These are phyloP conservation scores for Thera britannica DNA, from an alignment of 2,888 invertebrate species.

Conservation along the genomic window DNA sequence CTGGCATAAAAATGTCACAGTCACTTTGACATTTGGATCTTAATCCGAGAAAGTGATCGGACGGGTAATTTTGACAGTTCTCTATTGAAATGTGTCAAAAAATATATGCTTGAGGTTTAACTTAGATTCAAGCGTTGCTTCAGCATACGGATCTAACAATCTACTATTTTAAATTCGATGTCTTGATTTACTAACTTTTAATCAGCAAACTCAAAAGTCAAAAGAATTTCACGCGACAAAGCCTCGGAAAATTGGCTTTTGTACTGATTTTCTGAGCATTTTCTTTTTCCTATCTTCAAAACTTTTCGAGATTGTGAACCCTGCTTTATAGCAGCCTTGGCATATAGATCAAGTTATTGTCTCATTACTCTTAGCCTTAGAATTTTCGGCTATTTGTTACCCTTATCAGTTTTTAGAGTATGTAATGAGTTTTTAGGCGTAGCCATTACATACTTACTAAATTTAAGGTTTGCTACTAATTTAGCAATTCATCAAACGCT, in stretches of 20 bases:
- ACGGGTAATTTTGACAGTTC: slow-evolving; percentile 23
- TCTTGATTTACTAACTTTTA: too few relatives aligned
- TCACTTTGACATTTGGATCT: slow-evolving; percentile 76
- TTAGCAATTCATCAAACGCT: too few relatives aligned
- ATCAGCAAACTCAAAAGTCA: too few relatives aligned
- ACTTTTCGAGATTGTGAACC: slow-evolving; percentile 6
- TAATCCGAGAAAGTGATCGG: slow-evolving; percentile 82
- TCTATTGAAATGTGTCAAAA: too few relatives aligned
- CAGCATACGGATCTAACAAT: too few relatives aligned
- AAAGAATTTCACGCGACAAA: too few relatives aligned
- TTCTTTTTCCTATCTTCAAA: too few relatives aligned
- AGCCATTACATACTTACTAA: not conserved
- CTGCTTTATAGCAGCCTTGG: slow-evolving; percentile 29
- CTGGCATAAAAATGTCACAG: slow-evolving; percentile 82
- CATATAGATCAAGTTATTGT: slow-evolving; percentile 36
- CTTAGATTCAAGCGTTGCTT: too few relatives aligned
- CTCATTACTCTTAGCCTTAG: slow-evolving; percentile 25
- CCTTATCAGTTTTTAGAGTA: slow-evolving; percentile 3
- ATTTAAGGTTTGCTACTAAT: not conserved
- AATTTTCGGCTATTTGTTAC: slow-evolving; percentile 17
- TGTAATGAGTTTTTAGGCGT: not conserved
- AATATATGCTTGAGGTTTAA: too few relatives aligned
- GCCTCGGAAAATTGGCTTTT: too few relatives aligned
- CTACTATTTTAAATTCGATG: too few relatives aligned
- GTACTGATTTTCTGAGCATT: too few relatives aligned